phyloP scores from a whole-genome alignment of 2,888 invertebrate species.

The Mylabris sibirica region DNA sequence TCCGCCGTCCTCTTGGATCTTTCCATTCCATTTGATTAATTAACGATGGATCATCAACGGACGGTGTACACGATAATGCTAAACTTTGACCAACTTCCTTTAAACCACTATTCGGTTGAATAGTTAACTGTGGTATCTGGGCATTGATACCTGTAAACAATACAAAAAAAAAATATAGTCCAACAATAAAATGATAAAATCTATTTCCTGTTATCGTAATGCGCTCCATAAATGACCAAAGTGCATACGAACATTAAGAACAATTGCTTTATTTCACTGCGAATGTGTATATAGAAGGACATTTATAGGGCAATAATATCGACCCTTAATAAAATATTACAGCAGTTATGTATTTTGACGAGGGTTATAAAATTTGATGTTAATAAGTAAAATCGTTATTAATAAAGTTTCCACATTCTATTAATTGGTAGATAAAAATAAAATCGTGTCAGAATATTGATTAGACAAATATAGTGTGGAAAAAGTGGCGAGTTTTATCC shows the following conservation, averaged over 20 bases:
- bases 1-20: constrained; percentile 74
- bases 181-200: constrained; percentile 26
- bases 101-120: constrained; percentile 71
- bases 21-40: constrained; percentile 82
- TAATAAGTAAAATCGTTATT: constrained; percentile 35
- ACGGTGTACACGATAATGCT: constrained; percentile 80
- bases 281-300: background rate
- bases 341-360: constrained; percentile 21
- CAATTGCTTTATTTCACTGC: constrained; percentile 21
- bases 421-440: background rate
- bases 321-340: constrained; percentile 35
- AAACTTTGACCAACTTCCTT: constrained; percentile 79
- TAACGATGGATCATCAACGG: constrained; percentile 71
- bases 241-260: constrained; percentile 31
- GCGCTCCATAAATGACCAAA: constrained; percentile 29
- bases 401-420: background rate
- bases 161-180: constrained; percentile 6
- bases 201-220: constrained; percentile 28
- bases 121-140: constrained; percentile 63
- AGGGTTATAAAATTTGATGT: constrained; percentile 27
- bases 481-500: background rate
- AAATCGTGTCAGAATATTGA: background rate
- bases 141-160: constrained; percentile 28
- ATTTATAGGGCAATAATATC: constrained; percentile 24
- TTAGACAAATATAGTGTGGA: background rate